phyloP scores from a whole-genome alignment of 2,113 vertebrate species.

The Dinomys branickii region DNA sequence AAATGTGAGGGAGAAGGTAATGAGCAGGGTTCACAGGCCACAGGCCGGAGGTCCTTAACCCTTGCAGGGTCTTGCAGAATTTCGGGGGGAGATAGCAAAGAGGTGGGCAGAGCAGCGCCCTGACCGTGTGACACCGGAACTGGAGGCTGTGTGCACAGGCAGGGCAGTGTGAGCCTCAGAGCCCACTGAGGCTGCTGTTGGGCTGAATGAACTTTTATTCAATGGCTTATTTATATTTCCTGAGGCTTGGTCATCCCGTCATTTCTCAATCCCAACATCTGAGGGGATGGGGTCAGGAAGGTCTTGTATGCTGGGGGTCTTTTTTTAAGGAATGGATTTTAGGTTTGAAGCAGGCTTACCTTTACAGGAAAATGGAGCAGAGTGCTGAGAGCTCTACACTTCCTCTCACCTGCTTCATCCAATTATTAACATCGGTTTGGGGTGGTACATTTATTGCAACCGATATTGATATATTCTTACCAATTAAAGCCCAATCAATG shows the following conservation, averaged over 20 bases:
- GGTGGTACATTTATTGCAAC: neutral
- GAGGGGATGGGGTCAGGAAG: neutral
- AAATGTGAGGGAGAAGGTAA: neutral
- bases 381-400: neutral
- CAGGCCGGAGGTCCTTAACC: slow-evolving; percentile 15
- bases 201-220: fast-evolving
- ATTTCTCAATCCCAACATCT: slow-evolving; percentile 22
- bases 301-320: neutral
- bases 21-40: neutral
- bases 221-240: neutral
- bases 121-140: fast-evolving
- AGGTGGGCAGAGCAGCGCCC: neutral
- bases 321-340: neutral
- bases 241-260: neutral
- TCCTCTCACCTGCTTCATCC: neutral
- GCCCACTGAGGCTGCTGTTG: neutral
- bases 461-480: neutral
- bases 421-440: neutral
- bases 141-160: fast-evolving
- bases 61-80: neutral
- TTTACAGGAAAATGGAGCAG: neutral
- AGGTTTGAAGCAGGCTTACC: neutral
- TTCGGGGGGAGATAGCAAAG: neutral
- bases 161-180: neutral
- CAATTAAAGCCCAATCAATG: too few species aligned